Evolutionary conservation across 2,888 invertebrate species (phyloP).

Genomic region (Gastrophysa polygoni): DNA sequence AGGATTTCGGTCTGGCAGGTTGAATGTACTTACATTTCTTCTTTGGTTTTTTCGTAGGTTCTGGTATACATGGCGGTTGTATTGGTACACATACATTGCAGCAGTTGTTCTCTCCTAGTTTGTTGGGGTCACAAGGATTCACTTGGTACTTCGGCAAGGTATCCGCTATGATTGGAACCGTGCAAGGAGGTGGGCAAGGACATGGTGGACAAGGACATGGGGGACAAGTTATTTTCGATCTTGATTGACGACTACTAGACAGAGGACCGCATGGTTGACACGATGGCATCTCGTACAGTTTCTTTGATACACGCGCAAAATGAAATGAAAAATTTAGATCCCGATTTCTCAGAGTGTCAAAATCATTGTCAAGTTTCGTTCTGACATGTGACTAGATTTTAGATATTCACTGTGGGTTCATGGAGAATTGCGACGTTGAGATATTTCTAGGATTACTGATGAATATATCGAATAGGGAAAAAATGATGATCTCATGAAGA

Average conservation of each 20-base stretch:
- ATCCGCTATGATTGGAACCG: slow-evolving; percentile 45
- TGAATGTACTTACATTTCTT: slow-evolving; percentile 60
- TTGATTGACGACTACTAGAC: slow-evolving; percentile 25
- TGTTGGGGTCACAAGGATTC: slow-evolving; percentile 44
- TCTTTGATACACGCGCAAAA: slow-evolving; percentile 18
- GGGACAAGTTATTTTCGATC: slow-evolving; percentile 37
- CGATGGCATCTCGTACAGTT: slow-evolving; percentile 39
- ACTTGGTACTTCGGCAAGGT: slow-evolving; percentile 44
- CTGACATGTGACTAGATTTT: not conserved
- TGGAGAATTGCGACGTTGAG: too few species aligned
- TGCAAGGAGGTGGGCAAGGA: slow-evolving; percentile 31
- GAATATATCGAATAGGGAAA: too few species aligned
- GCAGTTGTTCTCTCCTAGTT: slow-evolving; percentile 28
- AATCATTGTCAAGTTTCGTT: slow-evolving; percentile 28
- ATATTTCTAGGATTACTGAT: too few species aligned
- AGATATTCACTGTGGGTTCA: too few species aligned
- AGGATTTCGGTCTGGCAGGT: slow-evolving; percentile 64
- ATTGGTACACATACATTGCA: slow-evolving; percentile 50
- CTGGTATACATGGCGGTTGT: slow-evolving; percentile 33
- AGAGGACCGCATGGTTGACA: slow-evolving; percentile 45
- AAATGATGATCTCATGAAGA: too few species aligned
- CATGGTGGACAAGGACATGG: slow-evolving; percentile 32
- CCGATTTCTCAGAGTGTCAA: slow-evolving; percentile 30
- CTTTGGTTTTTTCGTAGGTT: slow-evolving; percentile 36
- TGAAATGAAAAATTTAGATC: slow-evolving; percentile 28